Evolutionary conservation across 2,888 invertebrate genomes (phyloP).

Genomic region (Orthonevra nobilis): DNA sequence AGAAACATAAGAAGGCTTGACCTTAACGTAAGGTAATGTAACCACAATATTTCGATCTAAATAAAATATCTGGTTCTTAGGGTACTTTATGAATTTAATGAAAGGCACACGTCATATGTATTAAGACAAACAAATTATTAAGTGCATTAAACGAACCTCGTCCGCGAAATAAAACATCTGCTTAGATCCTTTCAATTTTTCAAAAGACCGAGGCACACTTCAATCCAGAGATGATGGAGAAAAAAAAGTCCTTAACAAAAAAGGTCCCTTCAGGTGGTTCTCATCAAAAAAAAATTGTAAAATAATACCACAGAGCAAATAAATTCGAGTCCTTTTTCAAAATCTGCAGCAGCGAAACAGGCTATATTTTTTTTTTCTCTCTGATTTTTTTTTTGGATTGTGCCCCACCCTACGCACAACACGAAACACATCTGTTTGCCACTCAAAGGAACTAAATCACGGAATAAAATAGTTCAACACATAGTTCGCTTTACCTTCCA

Average conservation of each 20-base stretch:
- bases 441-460: conserved; percentile 55
- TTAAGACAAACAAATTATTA: conserved; percentile 36
- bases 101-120: conserved; percentile 34
- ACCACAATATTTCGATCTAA: too few species aligned
- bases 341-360: conserved; percentile 48
- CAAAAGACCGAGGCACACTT: conserved; percentile 53
- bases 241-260: conserved; percentile 6
- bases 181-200: conserved; percentile 32
- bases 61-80: too few species aligned
- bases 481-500: conserved; percentile 18
- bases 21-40: too few species aligned
- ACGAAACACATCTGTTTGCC: conserved; percentile 64
- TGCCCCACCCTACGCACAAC: conserved; percentile 64
- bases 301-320: conserved; percentile 64
- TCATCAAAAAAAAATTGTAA: conserved; percentile 67
- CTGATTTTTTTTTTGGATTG: conserved; percentile 24
- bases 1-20: too few species aligned
- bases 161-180: conserved; percentile 67
- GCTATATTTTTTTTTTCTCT: conserved; percentile 7
- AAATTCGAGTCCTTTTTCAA: conserved; percentile 52
- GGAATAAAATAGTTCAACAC: conserved; percentile 47
- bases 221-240: conserved; percentile 6
- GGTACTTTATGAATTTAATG: conserved; percentile 14
- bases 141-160: conserved; percentile 52
- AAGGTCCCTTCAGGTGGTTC: conserved; percentile 62